phyloP scores from a whole-genome alignment of 30 jellyfish, hydroid and myxozoan genomes.

The Catostylus mosaicus region DNA sequence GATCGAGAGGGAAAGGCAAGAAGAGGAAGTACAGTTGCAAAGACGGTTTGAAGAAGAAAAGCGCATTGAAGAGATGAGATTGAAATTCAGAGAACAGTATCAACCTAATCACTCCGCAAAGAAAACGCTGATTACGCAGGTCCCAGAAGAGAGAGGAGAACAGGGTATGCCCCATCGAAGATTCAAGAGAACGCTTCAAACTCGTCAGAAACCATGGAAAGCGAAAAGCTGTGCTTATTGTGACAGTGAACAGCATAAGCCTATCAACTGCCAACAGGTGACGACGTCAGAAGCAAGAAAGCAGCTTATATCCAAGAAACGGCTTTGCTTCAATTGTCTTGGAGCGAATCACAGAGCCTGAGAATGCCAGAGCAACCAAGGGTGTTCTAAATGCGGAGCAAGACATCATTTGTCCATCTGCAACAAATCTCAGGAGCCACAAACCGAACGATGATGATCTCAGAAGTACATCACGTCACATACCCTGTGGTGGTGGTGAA shows the following conservation, averaged over 20 bases:
- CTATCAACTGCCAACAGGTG: conserved; percentile 8
- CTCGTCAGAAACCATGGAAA: conserved; percentile 26
- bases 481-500: conserved; percentile 51
- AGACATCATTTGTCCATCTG: conserved; percentile 78
- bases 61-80: conserved; percentile 30
- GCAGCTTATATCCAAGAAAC: conserved; percentile 1
- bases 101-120: conserved; percentile 6
- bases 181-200: neutral
- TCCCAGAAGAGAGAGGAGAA: neutral
- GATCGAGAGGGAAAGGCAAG: conserved; percentile 5
- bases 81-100: conserved; percentile 23
- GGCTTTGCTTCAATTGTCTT: conserved; percentile 70
- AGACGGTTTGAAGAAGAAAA: neutral
- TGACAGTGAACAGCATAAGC: conserved; percentile 9
- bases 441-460: conserved; percentile 3
- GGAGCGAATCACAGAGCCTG: conserved; percentile 61
- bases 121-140: conserved; percentile 5
- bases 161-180: neutral
- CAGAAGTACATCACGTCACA: conserved; percentile 24
- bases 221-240: conserved; percentile 13
- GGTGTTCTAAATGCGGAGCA: conserved; percentile 45
- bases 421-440: conserved; percentile 23
- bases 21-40: conserved; percentile 22
- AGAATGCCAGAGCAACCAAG: conserved; percentile 31
- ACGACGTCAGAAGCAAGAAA: conserved; percentile 3